A percentile compares a stretch with the other conserved stretches of the same genome.
These are phyloP conservation scores for Toxotes chatareus DNA, from an alignment of 2,113 vertebrate species.

Conservation along the genomic window DNA sequence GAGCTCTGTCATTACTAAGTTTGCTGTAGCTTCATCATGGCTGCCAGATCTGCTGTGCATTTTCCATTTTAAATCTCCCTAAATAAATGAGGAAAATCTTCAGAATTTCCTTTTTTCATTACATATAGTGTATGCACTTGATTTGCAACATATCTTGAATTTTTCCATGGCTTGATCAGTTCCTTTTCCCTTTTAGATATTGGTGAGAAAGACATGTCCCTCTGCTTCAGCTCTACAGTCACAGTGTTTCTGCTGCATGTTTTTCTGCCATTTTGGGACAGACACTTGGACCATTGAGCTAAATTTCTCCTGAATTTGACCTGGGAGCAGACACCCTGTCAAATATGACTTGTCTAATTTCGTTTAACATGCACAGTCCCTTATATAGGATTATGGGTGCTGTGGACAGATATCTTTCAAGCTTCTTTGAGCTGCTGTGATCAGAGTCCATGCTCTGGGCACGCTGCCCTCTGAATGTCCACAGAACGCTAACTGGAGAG, in stretches of 20 bases:
- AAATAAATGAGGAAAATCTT: slow-evolving; percentile 45
- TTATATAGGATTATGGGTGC: not conserved
- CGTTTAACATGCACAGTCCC: not conserved
- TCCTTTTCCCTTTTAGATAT: not conserved
- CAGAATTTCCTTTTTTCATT: slow-evolving; percentile 29
- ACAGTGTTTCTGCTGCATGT: not conserved
- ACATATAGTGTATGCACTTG: slow-evolving; percentile 13
- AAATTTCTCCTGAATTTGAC: not conserved
- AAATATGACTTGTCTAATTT: not conserved
- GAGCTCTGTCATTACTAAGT: slow-evolving; percentile 41
- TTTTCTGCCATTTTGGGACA: not conserved
- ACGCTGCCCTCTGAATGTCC: slow-evolving; percentile 4
- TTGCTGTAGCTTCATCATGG: slow-evolving; percentile 35
- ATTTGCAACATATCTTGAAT: slow-evolving; percentile 6
- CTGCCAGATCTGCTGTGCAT: slow-evolving; percentile 32
- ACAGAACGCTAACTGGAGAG: not conserved
- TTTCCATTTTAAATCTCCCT: slow-evolving; percentile 38
- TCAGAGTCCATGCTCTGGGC: slow-evolving; percentile 23
- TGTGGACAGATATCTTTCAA: slow-evolving; percentile 5
- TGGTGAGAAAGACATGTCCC: not conserved
- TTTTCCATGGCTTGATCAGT: not conserved
- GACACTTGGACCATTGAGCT: not conserved
- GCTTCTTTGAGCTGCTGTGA: slow-evolving; percentile 27
- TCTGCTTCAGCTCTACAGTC: not conserved
- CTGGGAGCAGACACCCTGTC: not conserved